phyloP scores from a whole-genome alignment of 1,140 invertebrate species.

The Glomeris maerens region DNA sequence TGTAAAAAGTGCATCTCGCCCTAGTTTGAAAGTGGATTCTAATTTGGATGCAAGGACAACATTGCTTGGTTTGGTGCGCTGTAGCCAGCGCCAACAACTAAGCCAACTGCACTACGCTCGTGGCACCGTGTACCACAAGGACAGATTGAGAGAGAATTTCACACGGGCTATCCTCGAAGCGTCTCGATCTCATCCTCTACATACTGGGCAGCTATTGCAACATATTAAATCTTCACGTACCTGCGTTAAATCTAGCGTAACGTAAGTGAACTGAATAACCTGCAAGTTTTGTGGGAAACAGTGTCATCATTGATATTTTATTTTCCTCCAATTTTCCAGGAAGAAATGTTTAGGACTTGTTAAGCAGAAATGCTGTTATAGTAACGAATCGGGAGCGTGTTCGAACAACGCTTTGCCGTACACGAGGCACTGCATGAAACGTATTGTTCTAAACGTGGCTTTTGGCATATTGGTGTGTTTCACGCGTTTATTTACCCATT shows the following conservation, averaged over 20 bases:
- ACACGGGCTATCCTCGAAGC: constrained; percentile 6
- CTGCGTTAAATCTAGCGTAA: constrained; percentile 11
- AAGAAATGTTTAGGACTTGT: constrained; percentile 20
- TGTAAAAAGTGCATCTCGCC: not conserved
- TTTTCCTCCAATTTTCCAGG: constrained; percentile 21
- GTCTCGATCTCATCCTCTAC: constrained; percentile 13
- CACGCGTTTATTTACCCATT: not conserved
- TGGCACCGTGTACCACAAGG: constrained; percentile 7
- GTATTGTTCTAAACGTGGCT: constrained; percentile 27
- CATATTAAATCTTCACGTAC: constrained; percentile 7
- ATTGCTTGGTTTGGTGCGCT: no score
- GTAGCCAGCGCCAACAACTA: constrained; percentile 11
- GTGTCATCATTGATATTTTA: not conserved
- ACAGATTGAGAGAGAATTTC: constrained; percentile 2
- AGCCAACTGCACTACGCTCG: constrained; percentile 15
- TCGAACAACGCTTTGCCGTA: constrained; percentile 55
- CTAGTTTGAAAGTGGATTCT: not conserved
- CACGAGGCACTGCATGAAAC: constrained; percentile 61
- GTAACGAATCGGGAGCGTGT: constrained; percentile 34
- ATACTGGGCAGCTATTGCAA: constrained; percentile 17
- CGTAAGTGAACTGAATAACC: not conserved
- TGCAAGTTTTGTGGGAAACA: not conserved
- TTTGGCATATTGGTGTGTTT: not conserved
- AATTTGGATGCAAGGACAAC: no score
- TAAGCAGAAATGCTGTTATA: constrained; percentile 29